Evolutionary conservation across 2,888 invertebrate species (phyloP).

Genomic region (Noctuana brunneofusca): DNA sequence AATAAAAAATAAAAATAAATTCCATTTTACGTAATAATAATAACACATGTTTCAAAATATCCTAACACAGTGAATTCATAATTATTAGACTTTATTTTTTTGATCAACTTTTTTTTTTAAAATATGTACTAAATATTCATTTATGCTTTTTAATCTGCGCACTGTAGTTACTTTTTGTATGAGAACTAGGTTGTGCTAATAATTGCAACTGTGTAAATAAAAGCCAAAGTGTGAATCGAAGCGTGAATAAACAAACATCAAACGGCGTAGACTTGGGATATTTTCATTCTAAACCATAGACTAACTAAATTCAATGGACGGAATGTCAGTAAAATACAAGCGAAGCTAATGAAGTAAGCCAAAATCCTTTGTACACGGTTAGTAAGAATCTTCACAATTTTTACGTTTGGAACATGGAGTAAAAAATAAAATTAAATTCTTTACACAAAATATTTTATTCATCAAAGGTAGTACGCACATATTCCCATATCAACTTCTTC

Average conservation of each 20-base stretch:
- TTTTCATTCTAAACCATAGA: no score
- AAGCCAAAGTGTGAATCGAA: neutral
- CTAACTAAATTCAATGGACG: no score
- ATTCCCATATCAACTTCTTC: conserved; percentile 47
- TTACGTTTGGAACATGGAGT: no score
- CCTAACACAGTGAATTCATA: neutral
- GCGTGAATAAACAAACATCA: neutral
- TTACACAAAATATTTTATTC: neutral
- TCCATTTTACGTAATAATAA: neutral
- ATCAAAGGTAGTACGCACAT: conserved; percentile 40
- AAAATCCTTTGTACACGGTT: no score
- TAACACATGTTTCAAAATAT: neutral
- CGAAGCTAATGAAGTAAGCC: no score
- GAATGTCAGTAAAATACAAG: no score
- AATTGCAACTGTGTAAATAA: neutral
- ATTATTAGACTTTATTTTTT: no score
- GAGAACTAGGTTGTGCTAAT: neutral
- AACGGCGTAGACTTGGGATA: no score
- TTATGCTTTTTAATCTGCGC: neutral
- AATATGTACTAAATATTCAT: no score
- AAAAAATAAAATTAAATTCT: neutral
- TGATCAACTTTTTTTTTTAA: no score
- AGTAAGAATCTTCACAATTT: no score
- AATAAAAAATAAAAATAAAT: neutral
- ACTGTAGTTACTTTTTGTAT: neutral